Evolutionary conservation across 2,888 invertebrate species (phyloP).

Genomic region (Petrolisthes manimaculis): DNA sequence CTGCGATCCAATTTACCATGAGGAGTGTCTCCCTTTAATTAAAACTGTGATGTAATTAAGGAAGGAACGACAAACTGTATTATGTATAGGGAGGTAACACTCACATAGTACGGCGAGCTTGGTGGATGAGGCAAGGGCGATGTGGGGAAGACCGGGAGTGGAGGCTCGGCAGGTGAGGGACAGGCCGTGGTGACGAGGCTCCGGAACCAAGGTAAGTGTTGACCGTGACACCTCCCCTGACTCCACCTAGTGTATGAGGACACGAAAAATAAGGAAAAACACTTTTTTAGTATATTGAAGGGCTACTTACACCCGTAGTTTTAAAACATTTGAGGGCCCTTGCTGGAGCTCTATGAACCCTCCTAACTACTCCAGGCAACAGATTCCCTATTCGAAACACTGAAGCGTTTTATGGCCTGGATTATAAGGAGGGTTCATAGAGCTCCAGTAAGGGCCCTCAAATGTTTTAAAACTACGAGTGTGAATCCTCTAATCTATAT

Average conservation of each 20-base stretch:
- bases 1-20: no score
- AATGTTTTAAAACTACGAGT: no score
- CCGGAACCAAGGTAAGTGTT: constrained; percentile 43
- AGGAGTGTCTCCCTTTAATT: background rate
- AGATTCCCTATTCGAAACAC: no score
- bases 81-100: background rate
- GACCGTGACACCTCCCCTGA: constrained; percentile 34
- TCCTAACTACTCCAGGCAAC: no score
- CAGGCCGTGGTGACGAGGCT: constrained; percentile 41
- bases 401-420: no score
- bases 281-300: background rate
- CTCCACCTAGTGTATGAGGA: constrained; percentile 4
- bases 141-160: constrained; percentile 44
- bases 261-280: background rate
- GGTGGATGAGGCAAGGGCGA: constrained; percentile 37
- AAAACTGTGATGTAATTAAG: background rate
- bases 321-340: no score
- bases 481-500: background rate
- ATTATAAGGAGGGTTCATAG: no score
- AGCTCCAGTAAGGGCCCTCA: no score
- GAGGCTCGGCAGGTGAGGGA: constrained; percentile 49
- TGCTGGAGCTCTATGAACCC: no score
- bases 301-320: no score
- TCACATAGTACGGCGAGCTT: constrained; percentile 43
- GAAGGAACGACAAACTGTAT: background rate